phyloP scores from a whole-genome alignment of 2,113 vertebrate genomes.

The Leucoraja erinaceus region DNA sequence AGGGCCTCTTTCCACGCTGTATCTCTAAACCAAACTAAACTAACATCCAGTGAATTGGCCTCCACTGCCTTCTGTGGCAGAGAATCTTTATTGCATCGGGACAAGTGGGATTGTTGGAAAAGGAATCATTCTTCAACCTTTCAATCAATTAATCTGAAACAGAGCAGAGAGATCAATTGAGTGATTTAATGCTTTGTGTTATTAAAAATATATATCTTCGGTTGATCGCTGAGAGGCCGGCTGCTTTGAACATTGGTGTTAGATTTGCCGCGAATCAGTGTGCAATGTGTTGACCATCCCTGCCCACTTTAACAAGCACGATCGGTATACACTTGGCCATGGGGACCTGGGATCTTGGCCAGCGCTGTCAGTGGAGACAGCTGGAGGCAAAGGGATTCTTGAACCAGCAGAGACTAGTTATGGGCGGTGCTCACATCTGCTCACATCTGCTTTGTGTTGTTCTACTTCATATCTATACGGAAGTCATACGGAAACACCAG shows the following conservation, averaged over 20 bases:
- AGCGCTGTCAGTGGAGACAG: neutral
- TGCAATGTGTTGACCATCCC: neutral
- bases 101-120: neutral
- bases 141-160: neutral
- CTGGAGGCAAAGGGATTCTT: neutral
- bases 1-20: too few relatives aligned
- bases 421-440: neutral
- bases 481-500: neutral
- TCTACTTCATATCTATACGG: neutral
- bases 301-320: too few relatives aligned
- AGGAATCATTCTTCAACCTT: neutral
- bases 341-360: neutral
- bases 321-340: neutral
- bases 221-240: neutral
- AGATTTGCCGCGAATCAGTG: neutral
- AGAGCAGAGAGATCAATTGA: neutral
- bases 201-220: neutral
- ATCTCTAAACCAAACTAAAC: too few relatives aligned
- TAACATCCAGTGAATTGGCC: too few relatives aligned
- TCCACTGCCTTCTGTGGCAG: too few relatives aligned
- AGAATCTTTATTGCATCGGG: neutral
- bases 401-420: neutral
- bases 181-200: neutral
- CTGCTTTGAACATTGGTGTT: neutral
- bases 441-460: neutral